Conservation (phyloP, 2,113 vertebrate genomes). For the Sinocyclocheilus maitianheensis region DNA sequence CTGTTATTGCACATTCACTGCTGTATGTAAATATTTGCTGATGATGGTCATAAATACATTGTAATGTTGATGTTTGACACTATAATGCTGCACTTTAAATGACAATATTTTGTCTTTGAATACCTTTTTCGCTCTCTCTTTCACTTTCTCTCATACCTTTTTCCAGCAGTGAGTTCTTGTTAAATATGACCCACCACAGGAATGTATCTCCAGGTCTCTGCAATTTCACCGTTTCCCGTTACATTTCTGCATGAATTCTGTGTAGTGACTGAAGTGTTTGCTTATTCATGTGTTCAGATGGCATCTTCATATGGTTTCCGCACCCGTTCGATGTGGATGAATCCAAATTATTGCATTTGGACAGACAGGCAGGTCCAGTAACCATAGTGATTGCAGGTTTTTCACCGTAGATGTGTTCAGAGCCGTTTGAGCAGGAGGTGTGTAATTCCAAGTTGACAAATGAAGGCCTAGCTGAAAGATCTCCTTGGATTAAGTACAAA, state of each 20-base stretch:
- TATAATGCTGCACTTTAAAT: constrained; percentile 39
- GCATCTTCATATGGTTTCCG: constrained; percentile 65
- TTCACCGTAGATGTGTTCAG: constrained; percentile 35
- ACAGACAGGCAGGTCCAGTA: constrained; percentile 64
- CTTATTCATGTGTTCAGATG: constrained; percentile 68
- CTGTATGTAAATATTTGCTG: constrained; percentile 38
- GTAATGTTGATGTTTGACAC: constrained; percentile 44
- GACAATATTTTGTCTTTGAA: constrained; percentile 14
- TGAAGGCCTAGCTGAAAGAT: constrained; percentile 63
- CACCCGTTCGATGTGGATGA: constrained; percentile 65
- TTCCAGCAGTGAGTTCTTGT: constrained; percentile 40
- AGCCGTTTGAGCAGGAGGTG: constrained; percentile 63
- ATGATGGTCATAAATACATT: constrained; percentile 33
- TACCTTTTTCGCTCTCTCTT: not conserved
- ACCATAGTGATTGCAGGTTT: constrained; percentile 60
- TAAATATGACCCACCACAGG: constrained; percentile 34
- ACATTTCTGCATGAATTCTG: constrained; percentile 64
- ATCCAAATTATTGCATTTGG: constrained; percentile 70
- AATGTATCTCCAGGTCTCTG: constrained; percentile 46
- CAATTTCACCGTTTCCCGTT: constrained; percentile 46
- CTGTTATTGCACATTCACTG: constrained; percentile 36
- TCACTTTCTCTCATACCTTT: constrained; percentile 25
- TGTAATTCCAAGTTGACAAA: constrained; percentile 66
- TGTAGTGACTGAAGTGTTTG: constrained; percentile 49
- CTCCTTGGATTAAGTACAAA: constrained; percentile 52